Percentiles rank a stretch among this genome's conserved stretches.
Evolutionary conservation across 2,113 vertebrate genomes (phyloP).

Genomic region (Lophius piscatorius): DNA sequence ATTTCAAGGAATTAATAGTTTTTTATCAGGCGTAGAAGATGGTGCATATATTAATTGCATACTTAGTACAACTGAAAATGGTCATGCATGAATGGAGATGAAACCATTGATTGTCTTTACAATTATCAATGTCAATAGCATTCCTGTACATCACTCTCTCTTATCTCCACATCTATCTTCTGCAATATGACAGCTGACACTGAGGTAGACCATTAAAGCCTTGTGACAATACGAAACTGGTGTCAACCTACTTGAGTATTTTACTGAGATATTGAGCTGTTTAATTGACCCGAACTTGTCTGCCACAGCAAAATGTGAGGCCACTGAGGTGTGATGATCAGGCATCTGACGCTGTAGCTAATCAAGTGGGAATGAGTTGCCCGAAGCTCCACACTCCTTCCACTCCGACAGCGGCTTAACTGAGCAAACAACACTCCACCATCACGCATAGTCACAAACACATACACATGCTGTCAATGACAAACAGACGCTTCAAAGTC

Average conservation of each 20-base stretch:
- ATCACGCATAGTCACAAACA: constrained; percentile 5
- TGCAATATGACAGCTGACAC: constrained; percentile 4
- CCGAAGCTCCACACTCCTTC: constrained; percentile 18
- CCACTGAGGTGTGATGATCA: constrained; percentile 60
- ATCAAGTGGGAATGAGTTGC: constrained; percentile 35
- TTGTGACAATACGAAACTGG: background rate
- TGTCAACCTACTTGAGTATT: background rate
- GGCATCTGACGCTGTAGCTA: constrained; percentile 26
- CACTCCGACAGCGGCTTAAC: constrained; percentile 17
- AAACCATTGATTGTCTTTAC: background rate
- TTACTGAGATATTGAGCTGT: constrained; percentile 27
- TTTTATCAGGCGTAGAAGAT: constrained; percentile 24
- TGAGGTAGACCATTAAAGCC: constrained; percentile 6
- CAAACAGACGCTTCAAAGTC: constrained; percentile 25
- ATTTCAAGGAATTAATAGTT: constrained; percentile 11
- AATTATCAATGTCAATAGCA: too few relatives aligned
- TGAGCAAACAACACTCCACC: constrained; percentile 36
- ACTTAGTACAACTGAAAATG: constrained; percentile 1
- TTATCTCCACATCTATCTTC: too few relatives aligned
- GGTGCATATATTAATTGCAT: constrained; percentile 3
- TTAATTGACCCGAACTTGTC: constrained; percentile 37
- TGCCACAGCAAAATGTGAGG: constrained; percentile 39
- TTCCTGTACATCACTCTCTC: background rate
- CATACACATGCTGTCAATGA: constrained; percentile 8
- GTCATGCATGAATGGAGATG: background rate